Evolutionary conservation across 2,888 invertebrate genomes (phyloP).

Genomic region (Spisula solida): DNA sequence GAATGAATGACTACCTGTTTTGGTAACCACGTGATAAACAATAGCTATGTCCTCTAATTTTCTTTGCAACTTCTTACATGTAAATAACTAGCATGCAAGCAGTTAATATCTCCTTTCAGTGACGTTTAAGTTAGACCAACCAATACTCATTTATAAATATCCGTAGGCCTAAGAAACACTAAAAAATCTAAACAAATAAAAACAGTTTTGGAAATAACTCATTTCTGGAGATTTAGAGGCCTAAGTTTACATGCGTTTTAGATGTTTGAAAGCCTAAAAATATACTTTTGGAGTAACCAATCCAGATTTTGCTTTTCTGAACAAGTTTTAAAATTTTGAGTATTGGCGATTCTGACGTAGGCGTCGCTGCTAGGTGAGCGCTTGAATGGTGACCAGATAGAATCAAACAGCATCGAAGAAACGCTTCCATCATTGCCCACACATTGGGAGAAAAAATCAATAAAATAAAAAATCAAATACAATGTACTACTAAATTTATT

Average conservation of each 20-base stretch:
- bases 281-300: neutral
- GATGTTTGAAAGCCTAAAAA: too few species aligned
- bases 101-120: slow-evolving; percentile 43
- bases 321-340: neutral
- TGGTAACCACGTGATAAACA: slow-evolving; percentile 48
- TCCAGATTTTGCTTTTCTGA: neutral
- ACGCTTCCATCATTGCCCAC: neutral
- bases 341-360: neutral
- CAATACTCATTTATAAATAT: neutral
- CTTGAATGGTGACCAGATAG: neutral
- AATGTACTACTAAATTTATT: neutral
- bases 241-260: neutral
- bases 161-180: too few species aligned
- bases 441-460: neutral
- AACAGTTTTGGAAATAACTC: neutral
- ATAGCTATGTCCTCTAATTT: slow-evolving; percentile 53
- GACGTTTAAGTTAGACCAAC: slow-evolving; percentile 50
- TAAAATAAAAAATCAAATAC: neutral
- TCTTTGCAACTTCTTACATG: slow-evolving; percentile 50
- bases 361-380: neutral
- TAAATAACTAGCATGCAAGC: slow-evolving; percentile 48
- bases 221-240: neutral
- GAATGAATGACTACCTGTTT: slow-evolving; percentile 52
- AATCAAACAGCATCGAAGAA: slow-evolving; percentile 5
- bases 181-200: too few species aligned